Conservation (phyloP, 2,113 vertebrate genomes). For the Lepus americanus region DNA sequence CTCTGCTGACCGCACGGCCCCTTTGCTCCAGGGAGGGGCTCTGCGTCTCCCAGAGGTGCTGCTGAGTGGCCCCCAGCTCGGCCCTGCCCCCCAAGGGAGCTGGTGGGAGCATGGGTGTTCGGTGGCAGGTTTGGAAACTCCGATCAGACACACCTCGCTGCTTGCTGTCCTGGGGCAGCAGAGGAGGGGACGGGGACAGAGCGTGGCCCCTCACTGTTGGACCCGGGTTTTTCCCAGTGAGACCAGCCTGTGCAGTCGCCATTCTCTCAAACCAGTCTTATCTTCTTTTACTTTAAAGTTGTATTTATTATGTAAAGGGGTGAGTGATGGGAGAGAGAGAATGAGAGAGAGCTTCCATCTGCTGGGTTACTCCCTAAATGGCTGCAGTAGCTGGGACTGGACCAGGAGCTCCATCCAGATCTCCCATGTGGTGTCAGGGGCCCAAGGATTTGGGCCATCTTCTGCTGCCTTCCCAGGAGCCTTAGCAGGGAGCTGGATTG, state of each 20-base stretch:
- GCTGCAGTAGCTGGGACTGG: too few relatives aligned
- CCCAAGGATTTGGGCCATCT: too few relatives aligned
- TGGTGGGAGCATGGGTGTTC: background rate
- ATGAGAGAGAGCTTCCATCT: too few relatives aligned
- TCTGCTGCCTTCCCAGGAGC: too few relatives aligned
- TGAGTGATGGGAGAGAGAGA: background rate
- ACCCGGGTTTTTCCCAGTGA: background rate
- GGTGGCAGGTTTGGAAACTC: background rate
- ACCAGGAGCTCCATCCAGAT: too few relatives aligned
- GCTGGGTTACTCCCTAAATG: too few relatives aligned
- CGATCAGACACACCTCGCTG: too few relatives aligned
- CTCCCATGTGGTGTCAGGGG: too few relatives aligned
- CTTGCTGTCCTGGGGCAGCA: background rate
- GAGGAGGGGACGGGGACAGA: background rate
- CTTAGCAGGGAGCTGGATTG: too few relatives aligned
- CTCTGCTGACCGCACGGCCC: background rate
- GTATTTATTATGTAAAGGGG: too few relatives aligned
- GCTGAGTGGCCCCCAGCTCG: constrained; percentile 62
- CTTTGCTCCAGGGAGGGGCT: constrained; percentile 37
- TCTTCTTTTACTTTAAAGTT: constrained; percentile 19
- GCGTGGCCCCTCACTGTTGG: background rate
- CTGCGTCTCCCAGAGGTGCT: constrained; percentile 78
- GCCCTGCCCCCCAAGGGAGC: background rate
- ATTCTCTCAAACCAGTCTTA: constrained; percentile 65
- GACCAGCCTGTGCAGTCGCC: background rate